A percentile compares a stretch with the other conserved stretches of the same genome.
phyloP scores from a whole-genome alignment of 2,888 invertebrate genomes.

The Amitus sp. region DNA sequence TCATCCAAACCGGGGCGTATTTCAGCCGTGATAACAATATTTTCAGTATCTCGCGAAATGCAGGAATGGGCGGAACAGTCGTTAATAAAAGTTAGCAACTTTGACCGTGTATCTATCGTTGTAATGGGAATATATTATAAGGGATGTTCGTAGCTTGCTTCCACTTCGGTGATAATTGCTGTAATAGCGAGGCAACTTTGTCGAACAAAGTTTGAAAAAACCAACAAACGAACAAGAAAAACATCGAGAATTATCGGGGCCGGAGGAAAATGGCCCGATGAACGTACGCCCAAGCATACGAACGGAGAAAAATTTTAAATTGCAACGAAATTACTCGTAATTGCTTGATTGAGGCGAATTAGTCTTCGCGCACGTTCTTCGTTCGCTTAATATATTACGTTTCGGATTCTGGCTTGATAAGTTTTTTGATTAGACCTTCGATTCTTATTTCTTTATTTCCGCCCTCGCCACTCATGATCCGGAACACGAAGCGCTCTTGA shows the following conservation, averaged over 20 bases:
- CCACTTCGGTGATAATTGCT: constrained; percentile 50
- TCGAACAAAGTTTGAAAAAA: constrained; percentile 17
- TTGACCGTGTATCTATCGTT: constrained; percentile 38
- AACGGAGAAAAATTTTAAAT: constrained; percentile 53
- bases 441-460: constrained; percentile 2
- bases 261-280: not conserved
- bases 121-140: constrained; percentile 39
- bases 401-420: constrained; percentile 44
- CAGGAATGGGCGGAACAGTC: constrained; percentile 26
- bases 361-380: constrained; percentile 45
- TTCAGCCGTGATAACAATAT: not conserved
- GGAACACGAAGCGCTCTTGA: not conserved
- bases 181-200: constrained; percentile 50
- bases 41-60: not conserved
- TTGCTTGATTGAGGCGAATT: constrained; percentile 54
- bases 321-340: constrained; percentile 56
- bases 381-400: constrained; percentile 52
- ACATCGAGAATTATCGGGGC: not conserved
- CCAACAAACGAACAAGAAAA: constrained; percentile 17
- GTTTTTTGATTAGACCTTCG: constrained; percentile 45
- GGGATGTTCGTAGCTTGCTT: constrained; percentile 38
- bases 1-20: too few species aligned
- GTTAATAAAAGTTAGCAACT: constrained; percentile 40
- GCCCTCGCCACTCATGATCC: not conserved
- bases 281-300: not conserved